phyloP scores from a whole-genome alignment of 2,797 vertebrate genomes.

The Megalops cyprinoides region DNA sequence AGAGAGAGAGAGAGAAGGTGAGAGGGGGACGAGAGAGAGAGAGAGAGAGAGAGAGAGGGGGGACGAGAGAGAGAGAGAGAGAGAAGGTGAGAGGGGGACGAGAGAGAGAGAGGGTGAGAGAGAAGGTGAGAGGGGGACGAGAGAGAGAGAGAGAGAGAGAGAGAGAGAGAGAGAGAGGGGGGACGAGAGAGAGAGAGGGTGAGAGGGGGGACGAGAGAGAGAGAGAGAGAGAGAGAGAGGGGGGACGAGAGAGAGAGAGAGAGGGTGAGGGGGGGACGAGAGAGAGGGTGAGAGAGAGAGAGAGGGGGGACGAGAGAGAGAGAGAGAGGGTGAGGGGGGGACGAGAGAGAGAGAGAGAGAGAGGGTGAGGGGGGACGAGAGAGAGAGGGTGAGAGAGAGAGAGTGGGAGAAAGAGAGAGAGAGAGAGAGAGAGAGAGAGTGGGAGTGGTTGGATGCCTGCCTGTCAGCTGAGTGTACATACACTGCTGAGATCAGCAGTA shows the following conservation, averaged over 20 bases:
- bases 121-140: too few relatives aligned
- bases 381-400: background rate
- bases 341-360: constrained; percentile 17
- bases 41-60: too few relatives aligned
- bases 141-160: constrained; percentile 8
- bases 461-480: constrained; percentile 66
- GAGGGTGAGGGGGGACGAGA: background rate
- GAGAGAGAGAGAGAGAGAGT: constrained; percentile 9
- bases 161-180: constrained; percentile 18
- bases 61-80: constrained; percentile 16
- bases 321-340: constrained; percentile 22
- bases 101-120: background rate
- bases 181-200: too few relatives aligned
- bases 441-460: constrained; percentile 34
- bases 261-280: background rate
- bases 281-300: background rate
- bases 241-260: constrained; percentile 32
- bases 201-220: constrained; percentile 6
- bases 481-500: constrained; percentile 69
- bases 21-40: background rate
- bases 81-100: too few relatives aligned
- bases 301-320: constrained; percentile 6
- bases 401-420: constrained; percentile 6
- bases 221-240: constrained; percentile 9
- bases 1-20: constrained; percentile 9